Conservation (phyloP, 2,797 vertebrate genomes). For the Sphenodon punctatus region DNA sequence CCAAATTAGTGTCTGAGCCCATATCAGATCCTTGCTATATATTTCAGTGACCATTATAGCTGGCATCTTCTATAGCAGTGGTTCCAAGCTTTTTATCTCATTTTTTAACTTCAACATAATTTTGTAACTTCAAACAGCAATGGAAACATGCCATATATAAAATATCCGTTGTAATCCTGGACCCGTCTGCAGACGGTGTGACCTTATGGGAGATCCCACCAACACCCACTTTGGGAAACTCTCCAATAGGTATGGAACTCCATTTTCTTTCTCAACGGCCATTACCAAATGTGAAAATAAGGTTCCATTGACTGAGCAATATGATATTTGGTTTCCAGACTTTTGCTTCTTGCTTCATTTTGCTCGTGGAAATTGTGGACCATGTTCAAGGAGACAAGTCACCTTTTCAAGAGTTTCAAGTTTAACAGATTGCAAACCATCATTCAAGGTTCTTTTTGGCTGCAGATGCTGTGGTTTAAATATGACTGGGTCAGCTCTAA, state of each 20-base stretch:
- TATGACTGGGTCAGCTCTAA: constrained; percentile 20
- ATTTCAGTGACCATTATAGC: background rate
- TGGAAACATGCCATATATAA: too few relatives aligned
- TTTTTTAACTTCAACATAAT: too few relatives aligned
- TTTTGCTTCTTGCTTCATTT: background rate
- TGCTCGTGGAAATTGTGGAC: background rate
- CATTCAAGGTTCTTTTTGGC: background rate
- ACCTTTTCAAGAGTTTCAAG: background rate
- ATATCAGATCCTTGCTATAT: background rate
- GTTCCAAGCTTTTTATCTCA: too few relatives aligned
- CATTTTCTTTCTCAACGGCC: background rate
- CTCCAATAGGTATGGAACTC: too few relatives aligned
- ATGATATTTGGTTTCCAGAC: background rate
- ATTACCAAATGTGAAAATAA: background rate
- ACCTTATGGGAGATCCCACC: too few relatives aligned
- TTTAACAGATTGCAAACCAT: constrained; percentile 4
- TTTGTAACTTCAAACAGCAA: too few relatives aligned
- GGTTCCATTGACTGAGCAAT: background rate
- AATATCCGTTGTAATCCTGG: too few relatives aligned
- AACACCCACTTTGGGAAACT: too few relatives aligned
- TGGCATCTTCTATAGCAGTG: too few relatives aligned
- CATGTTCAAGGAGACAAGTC: background rate
- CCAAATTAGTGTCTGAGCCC: too few relatives aligned
- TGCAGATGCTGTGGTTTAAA: background rate
- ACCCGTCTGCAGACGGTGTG: too few relatives aligned